These are phyloP conservation scores for Nomada fucata DNA, from an alignment of 2,888 invertebrate species.

Conservation along the genomic window DNA sequence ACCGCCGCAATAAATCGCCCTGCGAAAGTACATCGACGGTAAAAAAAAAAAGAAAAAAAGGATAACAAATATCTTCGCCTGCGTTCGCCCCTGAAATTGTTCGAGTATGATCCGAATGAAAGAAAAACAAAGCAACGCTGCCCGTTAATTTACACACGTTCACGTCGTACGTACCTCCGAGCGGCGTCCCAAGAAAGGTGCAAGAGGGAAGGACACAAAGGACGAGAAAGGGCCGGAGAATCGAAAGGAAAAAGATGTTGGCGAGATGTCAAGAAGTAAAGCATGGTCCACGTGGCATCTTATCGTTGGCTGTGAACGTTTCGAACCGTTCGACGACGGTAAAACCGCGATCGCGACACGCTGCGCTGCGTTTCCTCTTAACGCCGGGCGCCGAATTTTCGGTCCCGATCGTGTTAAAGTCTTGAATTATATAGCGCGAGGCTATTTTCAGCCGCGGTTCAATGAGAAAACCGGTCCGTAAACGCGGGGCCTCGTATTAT, in stretches of 20 bases:
- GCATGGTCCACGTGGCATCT: slow-evolving; percentile 42
- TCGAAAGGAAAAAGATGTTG: slow-evolving; percentile 31
- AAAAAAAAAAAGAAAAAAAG: too few relatives aligned
- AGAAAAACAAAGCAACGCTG: background rate
- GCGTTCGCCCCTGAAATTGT: background rate
- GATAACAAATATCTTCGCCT: too few relatives aligned
- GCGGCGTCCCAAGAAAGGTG: background rate
- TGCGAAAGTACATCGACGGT: too few relatives aligned
- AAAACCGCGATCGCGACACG: slow-evolving; percentile 14
- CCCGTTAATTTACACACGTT: background rate
- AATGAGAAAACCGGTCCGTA: slow-evolving; percentile 62
- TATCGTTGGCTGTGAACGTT: slow-evolving; percentile 25
- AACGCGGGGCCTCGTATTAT: slow-evolving; percentile 48
- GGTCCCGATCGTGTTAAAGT: slow-evolving; percentile 22
- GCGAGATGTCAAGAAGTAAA: slow-evolving; percentile 48
- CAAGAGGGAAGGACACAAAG: background rate
- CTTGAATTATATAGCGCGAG: slow-evolving; percentile 38
- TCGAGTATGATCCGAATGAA: too few relatives aligned
- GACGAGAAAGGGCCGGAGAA: background rate
- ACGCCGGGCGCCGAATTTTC: background rate
- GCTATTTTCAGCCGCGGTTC: slow-evolving; percentile 58
- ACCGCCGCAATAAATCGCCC: too few relatives aligned
- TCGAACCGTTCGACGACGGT: slow-evolving; percentile 22
- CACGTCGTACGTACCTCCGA: background rate
- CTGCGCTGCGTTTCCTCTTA: background rate